phyloP scores from a whole-genome alignment of 1,140 invertebrate genomes.

The Orius laevigatus region DNA sequence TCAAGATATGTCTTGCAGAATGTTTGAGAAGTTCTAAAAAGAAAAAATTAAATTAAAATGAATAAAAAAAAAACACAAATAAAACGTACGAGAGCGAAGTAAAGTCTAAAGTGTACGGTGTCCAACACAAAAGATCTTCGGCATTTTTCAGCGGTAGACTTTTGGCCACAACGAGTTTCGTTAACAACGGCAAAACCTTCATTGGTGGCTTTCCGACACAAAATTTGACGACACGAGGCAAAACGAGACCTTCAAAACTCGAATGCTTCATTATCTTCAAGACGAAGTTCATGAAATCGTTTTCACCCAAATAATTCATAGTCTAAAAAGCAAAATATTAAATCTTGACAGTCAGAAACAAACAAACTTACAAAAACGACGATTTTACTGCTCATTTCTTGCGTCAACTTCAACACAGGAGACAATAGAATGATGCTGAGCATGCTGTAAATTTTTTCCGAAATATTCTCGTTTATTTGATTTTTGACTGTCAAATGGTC shows the following conservation, averaged over 20 bases:
- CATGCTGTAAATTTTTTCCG: conserved; percentile 27
- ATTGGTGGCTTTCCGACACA: conserved; percentile 30
- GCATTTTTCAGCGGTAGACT: conserved; percentile 8
- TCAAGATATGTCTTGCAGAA: not conserved
- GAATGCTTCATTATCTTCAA: conserved; percentile 43
- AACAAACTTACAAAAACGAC: conserved; percentile 29
- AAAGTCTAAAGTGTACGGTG: conserved; percentile 13
- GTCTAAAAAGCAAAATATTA: conserved; percentile 15
- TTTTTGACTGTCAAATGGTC: conserved; percentile 25
- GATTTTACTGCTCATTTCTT: conserved; percentile 48
- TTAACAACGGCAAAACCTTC: conserved; percentile 39
- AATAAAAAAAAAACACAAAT: not conserved
- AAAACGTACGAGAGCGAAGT: conserved; percentile 1
- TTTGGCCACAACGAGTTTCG: conserved; percentile 38
- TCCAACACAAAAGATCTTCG: conserved; percentile 9
- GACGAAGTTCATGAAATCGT: conserved; percentile 34
- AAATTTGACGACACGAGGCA: conserved; percentile 47
- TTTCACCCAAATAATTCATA: conserved; percentile 7
- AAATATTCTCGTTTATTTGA: conserved; percentile 26
- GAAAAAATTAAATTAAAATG: too few relatives aligned
- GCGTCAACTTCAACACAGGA: conserved; percentile 35
- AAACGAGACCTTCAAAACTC: conserved; percentile 53
- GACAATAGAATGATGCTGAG: conserved; percentile 40
- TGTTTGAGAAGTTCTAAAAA: too few relatives aligned
- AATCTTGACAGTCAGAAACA: not conserved